Conservation (phyloP, 2,888 invertebrate species). For the Rhabditoides inermis region DNA sequence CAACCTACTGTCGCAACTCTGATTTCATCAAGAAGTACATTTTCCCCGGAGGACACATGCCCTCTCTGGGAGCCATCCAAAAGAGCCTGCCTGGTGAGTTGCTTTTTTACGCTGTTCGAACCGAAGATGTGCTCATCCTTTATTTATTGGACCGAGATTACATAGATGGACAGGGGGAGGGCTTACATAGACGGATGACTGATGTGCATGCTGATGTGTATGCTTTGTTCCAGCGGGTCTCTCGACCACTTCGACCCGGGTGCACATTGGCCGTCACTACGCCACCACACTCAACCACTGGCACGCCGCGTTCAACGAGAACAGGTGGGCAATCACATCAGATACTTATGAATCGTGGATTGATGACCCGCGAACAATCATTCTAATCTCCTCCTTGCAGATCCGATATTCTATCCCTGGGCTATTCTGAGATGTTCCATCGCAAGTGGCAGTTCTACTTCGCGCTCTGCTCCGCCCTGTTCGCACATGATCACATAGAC, state of each 20-base stretch:
- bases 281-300: constrained; percentile 39
- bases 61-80: constrained; percentile 22
- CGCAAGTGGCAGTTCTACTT: constrained; percentile 47
- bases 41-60: constrained; percentile 47
- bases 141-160: background rate
- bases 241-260: too few relatives aligned
- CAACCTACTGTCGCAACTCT: constrained; percentile 29
- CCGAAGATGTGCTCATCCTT: background rate
- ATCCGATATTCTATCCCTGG: constrained; percentile 19
- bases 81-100: constrained; percentile 6
- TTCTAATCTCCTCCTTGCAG: too few relatives aligned
- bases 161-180: background rate
- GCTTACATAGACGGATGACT: constrained; percentile 3
- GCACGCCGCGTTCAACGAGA: too few relatives aligned
- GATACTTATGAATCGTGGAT: too few relatives aligned
- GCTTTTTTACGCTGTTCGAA: background rate
- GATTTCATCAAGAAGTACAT: constrained; percentile 49
- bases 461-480: constrained; percentile 38
- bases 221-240: too few relatives aligned
- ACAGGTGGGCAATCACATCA: too few relatives aligned
- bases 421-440: constrained; percentile 28
- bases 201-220: too few relatives aligned
- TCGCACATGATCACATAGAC: constrained; percentile 36
- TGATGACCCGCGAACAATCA: too few relatives aligned
- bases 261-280: constrained; percentile 38